Base-by-base conservation (phyloP, 2,888 invertebrate genomes). In the Plagodis pulveraria region DNA sequence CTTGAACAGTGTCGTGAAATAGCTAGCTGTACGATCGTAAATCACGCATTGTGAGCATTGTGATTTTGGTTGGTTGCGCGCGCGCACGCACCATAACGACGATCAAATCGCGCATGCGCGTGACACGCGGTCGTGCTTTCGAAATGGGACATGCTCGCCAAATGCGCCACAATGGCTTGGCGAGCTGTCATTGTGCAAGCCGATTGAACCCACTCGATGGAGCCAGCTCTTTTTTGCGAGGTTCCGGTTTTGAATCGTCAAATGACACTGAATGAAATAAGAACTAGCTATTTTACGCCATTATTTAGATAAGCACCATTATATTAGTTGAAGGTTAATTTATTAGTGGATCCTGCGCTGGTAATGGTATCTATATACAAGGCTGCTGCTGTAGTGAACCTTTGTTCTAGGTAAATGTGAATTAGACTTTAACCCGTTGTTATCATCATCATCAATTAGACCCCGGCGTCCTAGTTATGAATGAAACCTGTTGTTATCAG, bases 21-120 rank as follows among this genome's bases (percentile, higher is more conserved):
- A 58, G 67, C 65, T 63, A 71, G 6, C 40, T 40, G 40, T 70
- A 72, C 70, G 70, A 71, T 69, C 72, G 74, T 78, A 77, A 78
- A 78, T 75, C 70, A 73, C 78, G 78, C 77, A 80, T 83, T 83
- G 78, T 83, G 77, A 76, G 33, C 51, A 50, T 59, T 59, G 41
- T 59, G 55, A 59, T 73, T 72, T 78, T 78, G 83, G 78, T 78
- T 80, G 80, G 81, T 63, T 81, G 85, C 81, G 68, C 78, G 73
- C 80, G 81, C 80, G 78, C 86, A 81, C 73, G 62, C 77, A 80
- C 81, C 87, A 73, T 86, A 78, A 80, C 83, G 72, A 73, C 61
- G 67, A 78, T 80, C 74, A 72, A 73, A 69, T 65, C 71, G 78
- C 79, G 80, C 80, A 72, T 72, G 81, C 78, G 72, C 81, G 72